A percentile compares a stretch with the other conserved stretches of the same genome.
Evolutionary conservation across 2,888 invertebrate species (phyloP).

Genomic region (Drosophila niveifrons): DNA sequence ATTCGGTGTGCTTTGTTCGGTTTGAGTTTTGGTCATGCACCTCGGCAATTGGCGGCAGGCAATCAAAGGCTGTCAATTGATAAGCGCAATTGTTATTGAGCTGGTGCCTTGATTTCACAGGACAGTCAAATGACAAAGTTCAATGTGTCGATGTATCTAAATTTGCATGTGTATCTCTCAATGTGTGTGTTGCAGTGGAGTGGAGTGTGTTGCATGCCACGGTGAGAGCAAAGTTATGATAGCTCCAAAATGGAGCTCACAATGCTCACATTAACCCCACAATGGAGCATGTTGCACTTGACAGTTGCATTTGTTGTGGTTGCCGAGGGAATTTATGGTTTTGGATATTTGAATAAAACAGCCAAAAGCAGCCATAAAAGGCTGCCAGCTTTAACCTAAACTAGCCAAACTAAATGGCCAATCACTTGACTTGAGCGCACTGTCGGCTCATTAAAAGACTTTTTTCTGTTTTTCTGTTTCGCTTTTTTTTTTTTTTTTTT

Average conservation of each 20-base stretch:
- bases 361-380: conserved; percentile 52
- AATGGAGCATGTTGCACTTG: conserved; percentile 70
- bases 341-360: conserved; percentile 69
- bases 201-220: conserved; percentile 25
- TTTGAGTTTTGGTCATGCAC: not conserved
- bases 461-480: conserved; percentile 6
- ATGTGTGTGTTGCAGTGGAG: not conserved
- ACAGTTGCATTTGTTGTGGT: conserved; percentile 62
- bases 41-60: conserved; percentile 28
- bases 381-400: conserved; percentile 41
- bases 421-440: conserved; percentile 39
- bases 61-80: conserved; percentile 51
- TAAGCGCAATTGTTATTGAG: conserved; percentile 32
- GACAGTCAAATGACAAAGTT: conserved; percentile 47
- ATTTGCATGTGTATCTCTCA: not conserved
- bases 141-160: conserved; percentile 9
- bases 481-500: no score
- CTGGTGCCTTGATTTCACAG: conserved; percentile 48
- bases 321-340: conserved; percentile 59
- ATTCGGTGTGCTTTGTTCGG: not conserved
- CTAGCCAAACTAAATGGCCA: conserved; percentile 44
- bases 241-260: conserved; percentile 65
- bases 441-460: conserved; percentile 63
- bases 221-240: conserved; percentile 41
- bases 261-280: conserved; percentile 73